Conservation (phyloP, 1,140 invertebrate species). For the Drosophila orosa region DNA sequence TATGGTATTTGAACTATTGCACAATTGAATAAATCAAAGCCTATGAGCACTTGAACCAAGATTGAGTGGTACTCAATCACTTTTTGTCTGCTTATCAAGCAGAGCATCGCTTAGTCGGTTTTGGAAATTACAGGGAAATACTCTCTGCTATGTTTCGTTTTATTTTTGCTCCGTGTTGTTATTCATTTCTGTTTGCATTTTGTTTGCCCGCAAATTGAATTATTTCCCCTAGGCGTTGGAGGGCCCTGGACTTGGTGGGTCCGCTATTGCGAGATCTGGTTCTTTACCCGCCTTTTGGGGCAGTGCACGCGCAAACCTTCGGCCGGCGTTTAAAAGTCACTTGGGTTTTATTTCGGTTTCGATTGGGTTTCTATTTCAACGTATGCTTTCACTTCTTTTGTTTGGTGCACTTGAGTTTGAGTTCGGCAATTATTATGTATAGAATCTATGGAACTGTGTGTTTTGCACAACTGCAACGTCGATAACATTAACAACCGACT, state of each 20-base stretch:
- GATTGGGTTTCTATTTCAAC: conserved; percentile 16
- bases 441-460: conserved; percentile 31
- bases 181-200: conserved; percentile 47
- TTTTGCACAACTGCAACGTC: conserved; percentile 46
- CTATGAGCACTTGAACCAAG: background rate
- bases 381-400: conserved; percentile 27
- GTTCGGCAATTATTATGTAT: conserved; percentile 16
- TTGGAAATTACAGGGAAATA: background rate
- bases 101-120: conserved; percentile 22
- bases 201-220: conserved; percentile 72
- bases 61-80: background rate
- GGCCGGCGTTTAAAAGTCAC: conserved; percentile 10
- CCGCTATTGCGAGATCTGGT: conserved; percentile 21
- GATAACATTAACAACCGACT: conserved; percentile 17
- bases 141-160: conserved; percentile 32
- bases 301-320: conserved; percentile 10
- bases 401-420: conserved; percentile 30
- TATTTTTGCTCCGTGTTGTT: conserved; percentile 20
- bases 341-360: conserved; percentile 7
- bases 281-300: conserved; percentile 21
- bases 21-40: background rate
- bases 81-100: background rate
- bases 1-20: background rate
- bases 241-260: conserved; percentile 13
- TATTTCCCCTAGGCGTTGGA: conserved; percentile 44